Percentiles rank a stretch among this genome's conserved stretches.
phyloP scores from a whole-genome alignment of 53 echinoderm and acorn worm genomes.

The Henricia sp. region DNA sequence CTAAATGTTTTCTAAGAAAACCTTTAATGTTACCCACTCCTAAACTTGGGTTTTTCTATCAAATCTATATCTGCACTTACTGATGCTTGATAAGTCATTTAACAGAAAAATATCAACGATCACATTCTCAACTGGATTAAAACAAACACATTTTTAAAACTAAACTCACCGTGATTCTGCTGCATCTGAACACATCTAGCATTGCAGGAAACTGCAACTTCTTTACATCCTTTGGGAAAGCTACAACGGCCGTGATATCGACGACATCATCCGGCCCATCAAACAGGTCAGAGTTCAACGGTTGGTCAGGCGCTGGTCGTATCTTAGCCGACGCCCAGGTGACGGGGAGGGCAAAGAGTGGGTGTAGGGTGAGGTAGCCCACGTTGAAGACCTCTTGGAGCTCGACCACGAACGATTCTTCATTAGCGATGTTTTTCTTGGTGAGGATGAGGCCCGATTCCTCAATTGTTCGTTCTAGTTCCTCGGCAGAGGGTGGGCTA shows the following conservation, averaged over 20 bases:
- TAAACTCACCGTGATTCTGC: constrained; percentile 85
- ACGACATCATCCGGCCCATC: constrained; percentile 76
- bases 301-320: constrained; percentile 68
- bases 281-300: constrained; percentile 83
- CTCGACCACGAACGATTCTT: constrained; percentile 87
- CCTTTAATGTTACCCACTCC: not conserved
- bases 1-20: not conserved
- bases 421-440: constrained; percentile 89
- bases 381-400: constrained; percentile 85
- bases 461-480: constrained; percentile 77
- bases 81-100: no score
- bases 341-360: constrained; percentile 86
- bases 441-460: constrained; percentile 83
- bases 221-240: constrained; percentile 84
- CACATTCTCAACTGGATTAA: no score
- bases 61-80: no score
- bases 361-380: constrained; percentile 82
- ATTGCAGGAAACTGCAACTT: constrained; percentile 74
- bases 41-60: no score
- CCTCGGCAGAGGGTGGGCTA: constrained; percentile 57
- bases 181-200: constrained; percentile 83
- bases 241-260: constrained; percentile 81
- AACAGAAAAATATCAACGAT: no score
- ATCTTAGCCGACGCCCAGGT: constrained; percentile 89
- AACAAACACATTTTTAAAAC: not conserved